Evolutionary conservation across 2,113 vertebrate genomes (phyloP), one percentile per base, ranked within the genome.

Genomic region (Dermatemys mawii): DNA sequence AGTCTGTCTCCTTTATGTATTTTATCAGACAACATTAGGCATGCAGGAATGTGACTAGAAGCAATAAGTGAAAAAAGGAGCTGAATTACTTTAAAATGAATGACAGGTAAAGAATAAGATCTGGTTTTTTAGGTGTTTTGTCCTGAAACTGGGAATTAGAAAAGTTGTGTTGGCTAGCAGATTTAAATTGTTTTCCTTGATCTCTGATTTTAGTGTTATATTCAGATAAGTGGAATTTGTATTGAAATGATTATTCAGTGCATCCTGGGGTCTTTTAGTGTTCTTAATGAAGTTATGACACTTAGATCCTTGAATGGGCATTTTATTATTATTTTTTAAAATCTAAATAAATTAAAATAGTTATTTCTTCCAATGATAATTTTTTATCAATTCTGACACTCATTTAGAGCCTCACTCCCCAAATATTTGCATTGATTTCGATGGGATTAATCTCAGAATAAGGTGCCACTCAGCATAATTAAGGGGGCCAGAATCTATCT

Each of bases 41-140:
- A 76, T 76, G 44, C 41, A 44, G 11, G 11, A 46, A 76, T 46
- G 73, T 44, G 73, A 7, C 38, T 76, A 13, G 38, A 46, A 27
- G 60, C 75, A 83, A 76, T 55, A 87, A 91, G 91, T 94, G 49
- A 51, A 88, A 92, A 92, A 94, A 22, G 60, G 60, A 92, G 76
- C 90, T 70, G 73, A 92, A 93, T 79, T 38, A 32, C 24, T 81
- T 35, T 83, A 93, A 82, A 92, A 93, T n/a, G 35, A 44, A 48
- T 94, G 79, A 78, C 48, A 92, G 54, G 84, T 54, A 93, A 81
- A 21, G 93, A 94, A 50, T 38, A 73, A 84, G 82, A 81, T 32
- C 50, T 60, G 50, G 9, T 86, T 75, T 29, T 95, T 38, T 84
- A 60, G 0, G 0, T 84, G 50, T 27, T 48, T 24, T 89, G 35